phyloP scores from a whole-genome alignment of 1,140 invertebrate genomes.

The Hypsibius dujardini region DNA sequence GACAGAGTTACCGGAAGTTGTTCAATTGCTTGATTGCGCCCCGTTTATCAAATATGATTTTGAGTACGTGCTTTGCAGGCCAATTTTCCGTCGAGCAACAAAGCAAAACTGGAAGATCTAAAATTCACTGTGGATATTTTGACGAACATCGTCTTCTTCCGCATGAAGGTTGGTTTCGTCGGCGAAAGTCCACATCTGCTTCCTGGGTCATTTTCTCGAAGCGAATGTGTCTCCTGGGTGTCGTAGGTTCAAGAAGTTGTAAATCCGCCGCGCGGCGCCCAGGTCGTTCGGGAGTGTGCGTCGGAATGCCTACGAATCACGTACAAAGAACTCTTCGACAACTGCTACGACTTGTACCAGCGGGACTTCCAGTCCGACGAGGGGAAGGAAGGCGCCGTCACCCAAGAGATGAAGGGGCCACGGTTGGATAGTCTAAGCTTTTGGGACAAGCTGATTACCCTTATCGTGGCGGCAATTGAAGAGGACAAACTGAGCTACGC shows the following conservation, averaged over 20 bases:
- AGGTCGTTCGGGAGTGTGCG: slow-evolving; percentile 96
- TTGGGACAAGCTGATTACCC: slow-evolving; percentile 92
- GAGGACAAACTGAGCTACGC: slow-evolving; percentile 96
- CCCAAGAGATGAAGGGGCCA: slow-evolving; percentile 41
- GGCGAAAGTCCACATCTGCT: background rate
- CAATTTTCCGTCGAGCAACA: slow-evolving; percentile 91
- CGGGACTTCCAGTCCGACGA: slow-evolving; percentile 62
- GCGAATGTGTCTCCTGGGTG: slow-evolving; percentile 20
- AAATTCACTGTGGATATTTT: slow-evolving; percentile 96
- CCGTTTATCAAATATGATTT: background rate
- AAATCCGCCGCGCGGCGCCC: slow-evolving; percentile 85
- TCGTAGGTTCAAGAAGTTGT: slow-evolving; percentile 83
- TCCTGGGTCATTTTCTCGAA: slow-evolving; percentile 18
- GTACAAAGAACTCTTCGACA: slow-evolving; percentile 93
- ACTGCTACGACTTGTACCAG: slow-evolving; percentile 85
- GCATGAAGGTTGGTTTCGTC: slow-evolving; percentile 70
- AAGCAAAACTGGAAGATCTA: slow-evolving; percentile 90
- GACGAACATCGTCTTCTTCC: slow-evolving; percentile 98
- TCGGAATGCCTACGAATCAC: slow-evolving; percentile 92
- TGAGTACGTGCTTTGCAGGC: slow-evolving; percentile 41
- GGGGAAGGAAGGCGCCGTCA: slow-evolving; percentile 22
- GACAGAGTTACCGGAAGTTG: too few species aligned
- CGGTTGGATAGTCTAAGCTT: slow-evolving; percentile 80
- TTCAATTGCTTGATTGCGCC: too few species aligned
- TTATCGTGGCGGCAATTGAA: slow-evolving; percentile 95